Evolutionary conservation across 1,140 invertebrate genomes (phyloP).

Genomic region (Neodiprion pinetum): DNA sequence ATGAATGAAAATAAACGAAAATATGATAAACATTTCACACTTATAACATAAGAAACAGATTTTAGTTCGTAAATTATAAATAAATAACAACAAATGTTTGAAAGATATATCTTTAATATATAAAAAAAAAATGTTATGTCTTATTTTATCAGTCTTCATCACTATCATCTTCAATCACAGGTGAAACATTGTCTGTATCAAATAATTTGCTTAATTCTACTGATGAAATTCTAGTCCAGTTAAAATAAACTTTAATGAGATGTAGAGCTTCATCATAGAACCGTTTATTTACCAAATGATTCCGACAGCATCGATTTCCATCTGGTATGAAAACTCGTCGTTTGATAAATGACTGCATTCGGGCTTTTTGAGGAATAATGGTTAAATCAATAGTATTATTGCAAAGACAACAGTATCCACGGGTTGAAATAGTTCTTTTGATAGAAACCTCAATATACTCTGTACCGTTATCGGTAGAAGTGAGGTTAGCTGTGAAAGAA

Average conservation of each 20-base stretch:
- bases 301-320: slow-evolving; percentile 32
- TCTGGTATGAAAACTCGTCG: slow-evolving; percentile 28
- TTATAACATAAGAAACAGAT: no score
- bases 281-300: slow-evolving; percentile 32
- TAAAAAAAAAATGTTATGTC: no score
- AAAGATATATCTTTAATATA: no score
- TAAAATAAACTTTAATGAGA: slow-evolving; percentile 26
- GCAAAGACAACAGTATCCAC: slow-evolving; percentile 28
- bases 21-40: no score
- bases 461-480: slow-evolving; percentile 9
- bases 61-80: no score
- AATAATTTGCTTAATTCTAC: background rate
- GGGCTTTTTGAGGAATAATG: slow-evolving; percentile 24
- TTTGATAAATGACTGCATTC: slow-evolving; percentile 22
- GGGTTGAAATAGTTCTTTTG: slow-evolving; percentile 21
- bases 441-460: slow-evolving; percentile 27
- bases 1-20: no score
- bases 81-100: no score
- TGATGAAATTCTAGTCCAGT: slow-evolving; percentile 9
- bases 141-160: no score
- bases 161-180: no score
- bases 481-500: slow-evolving; percentile 7
- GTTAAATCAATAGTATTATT: slow-evolving; percentile 16
- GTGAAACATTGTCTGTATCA: no score
- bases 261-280: slow-evolving; percentile 33